Conservation (phyloP, 2,888 invertebrate species). For the Ptychoptera contaminata region DNA sequence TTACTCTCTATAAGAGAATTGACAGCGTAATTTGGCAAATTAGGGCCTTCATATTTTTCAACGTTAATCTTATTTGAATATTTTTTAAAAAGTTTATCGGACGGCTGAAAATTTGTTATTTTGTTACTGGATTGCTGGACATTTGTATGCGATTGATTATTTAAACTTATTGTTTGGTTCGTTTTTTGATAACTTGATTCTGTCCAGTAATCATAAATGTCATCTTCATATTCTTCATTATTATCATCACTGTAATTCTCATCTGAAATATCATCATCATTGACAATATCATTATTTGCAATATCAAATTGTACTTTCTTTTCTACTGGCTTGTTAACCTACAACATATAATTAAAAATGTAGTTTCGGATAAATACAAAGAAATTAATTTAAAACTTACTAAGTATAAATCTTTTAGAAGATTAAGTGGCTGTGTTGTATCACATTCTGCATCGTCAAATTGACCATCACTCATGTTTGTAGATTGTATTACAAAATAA, state of each 20-base stretch:
- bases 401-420: not conserved
- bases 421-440: not conserved
- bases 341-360: not conserved
- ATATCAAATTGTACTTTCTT: not conserved
- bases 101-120: conserved; percentile 55
- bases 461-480: conserved; percentile 19
- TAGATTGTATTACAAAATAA: too few relatives aligned
- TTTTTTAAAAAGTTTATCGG: conserved; percentile 63
- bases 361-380: not conserved
- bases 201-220: conserved; percentile 20
- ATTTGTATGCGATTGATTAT: conserved; percentile 24
- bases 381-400: not conserved
- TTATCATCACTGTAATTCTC: conserved; percentile 13
- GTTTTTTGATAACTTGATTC: conserved; percentile 25
- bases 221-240: not conserved
- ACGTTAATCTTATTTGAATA: conserved; percentile 71
- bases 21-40: conserved; percentile 46
- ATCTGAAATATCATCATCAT: conserved; percentile 16
- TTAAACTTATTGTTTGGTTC: conserved; percentile 14
- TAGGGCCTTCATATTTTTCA: conserved; percentile 58
- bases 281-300: conserved; percentile 9
- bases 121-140: conserved; percentile 40
- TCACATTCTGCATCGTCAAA: conserved; percentile 28
- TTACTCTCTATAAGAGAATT: conserved; percentile 56
- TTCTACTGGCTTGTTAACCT: not conserved